Base-by-base conservation (phyloP, 2,888 invertebrate genomes). In the Diaprepes abbreviatus region DNA sequence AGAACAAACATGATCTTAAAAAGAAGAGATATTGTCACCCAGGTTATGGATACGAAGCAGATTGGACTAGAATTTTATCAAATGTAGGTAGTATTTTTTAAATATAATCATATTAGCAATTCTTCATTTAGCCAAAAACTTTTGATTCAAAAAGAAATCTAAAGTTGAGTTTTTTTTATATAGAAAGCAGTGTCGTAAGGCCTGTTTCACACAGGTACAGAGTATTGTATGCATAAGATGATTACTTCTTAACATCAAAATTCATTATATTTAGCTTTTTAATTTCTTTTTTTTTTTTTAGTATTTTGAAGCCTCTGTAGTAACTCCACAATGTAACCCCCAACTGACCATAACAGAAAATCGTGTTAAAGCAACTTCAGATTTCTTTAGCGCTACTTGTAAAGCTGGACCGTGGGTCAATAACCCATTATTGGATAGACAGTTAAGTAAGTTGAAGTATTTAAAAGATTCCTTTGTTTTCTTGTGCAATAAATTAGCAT, bases 401-500 rank as follows among this genome's bases (percentile, higher is more conserved):
- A 93, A 94, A 74, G 93, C 96, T 0, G 96, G 96, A 0, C 88
- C 91, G 0, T 95, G 95, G 95, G 89, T 92, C 0, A 87, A 89
- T 0, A 92, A 94, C 79, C 81, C 85, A 0, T 75, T 80, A 0
- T 85, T 90, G 24, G 93, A 94, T 76, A 81, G 83, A 1, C 81
- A 88, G 75, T 84, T 95, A 0, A 95, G 93, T 93, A 71, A 74
- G 75, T 71, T 9, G 2, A 28, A n/a, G n/a, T n/a, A n/a, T n/a
- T n/a, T n/a, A n/a, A n/a, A n/a, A n/a, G n/a, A n/a, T n/a, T n/a
- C n/a, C n/a, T n/a, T n/a, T n/a, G n/a, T n/a, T n/a, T n/a, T n/a
- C n/a, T n/a, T n/a, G n/a, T n/a, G n/a, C n/a, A n/a, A n/a, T n/a
- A n/a, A n/a, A n/a, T n/a, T n/a, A n/a, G n/a, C n/a, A n/a, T n/a